Base-by-base conservation (phyloP, 2,797 vertebrate species). In the Heliangelus exortis region DNA sequence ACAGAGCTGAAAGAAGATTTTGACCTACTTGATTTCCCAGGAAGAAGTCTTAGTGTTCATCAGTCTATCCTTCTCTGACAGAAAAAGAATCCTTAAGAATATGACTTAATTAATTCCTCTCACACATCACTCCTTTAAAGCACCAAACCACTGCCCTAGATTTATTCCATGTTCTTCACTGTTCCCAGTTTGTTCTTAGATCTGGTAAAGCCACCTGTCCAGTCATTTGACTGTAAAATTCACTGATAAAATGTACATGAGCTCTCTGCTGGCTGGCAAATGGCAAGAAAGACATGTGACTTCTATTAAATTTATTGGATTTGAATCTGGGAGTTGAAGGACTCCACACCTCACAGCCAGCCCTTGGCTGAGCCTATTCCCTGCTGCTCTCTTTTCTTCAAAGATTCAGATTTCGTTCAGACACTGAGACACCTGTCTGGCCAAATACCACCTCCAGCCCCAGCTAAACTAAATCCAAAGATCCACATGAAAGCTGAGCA, bases 261-360 rank as follows among this genome's bases (percentile, higher is more conserved):
- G 48, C 29, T 83, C 61, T 43, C 63, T 93, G 1, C 53, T 81
- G 72, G 43, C 73, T 94, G 50, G 82, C 89, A 96, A 76, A 91
- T 66, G 51, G 34, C 62, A 87, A 85, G 54, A 76, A 83, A 89
- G 41, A 26, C 48, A n/a, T 36, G n/a, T 86, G 65, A 82, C 76
- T 82, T 82, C 53, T 65, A 59, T 93, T 88, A 91, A 79, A 45
- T 76, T 61, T 7, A 33, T 50, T 74, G 54, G 50, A 79, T 89
- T 80, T 84, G 74, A 90, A 90, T 26, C 53, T 26, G 9, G 23
- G 51, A 92, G 55, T 36, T 88, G 82, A 93, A 91, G 67, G 79
- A 36, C 26, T 29, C 36, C 29, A 2, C 63, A 88, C 51, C 79
- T 88, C 84, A 66, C 29, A 76, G 55, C 23, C 55, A 79, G 39